phyloP scores from a whole-genome alignment of 2,797 vertebrate species.

The Onychomys arenicola region DNA sequence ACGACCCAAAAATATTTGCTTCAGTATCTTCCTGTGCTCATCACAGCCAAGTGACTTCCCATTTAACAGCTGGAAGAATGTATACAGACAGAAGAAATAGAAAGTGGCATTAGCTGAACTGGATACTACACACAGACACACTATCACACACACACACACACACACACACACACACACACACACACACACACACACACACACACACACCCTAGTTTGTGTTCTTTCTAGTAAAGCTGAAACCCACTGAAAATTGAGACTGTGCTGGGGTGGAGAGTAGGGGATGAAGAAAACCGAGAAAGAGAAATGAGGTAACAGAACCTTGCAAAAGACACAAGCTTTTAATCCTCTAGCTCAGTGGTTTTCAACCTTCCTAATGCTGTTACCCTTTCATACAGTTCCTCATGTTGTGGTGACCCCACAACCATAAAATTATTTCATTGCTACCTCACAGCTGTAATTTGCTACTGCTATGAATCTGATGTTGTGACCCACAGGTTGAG shows the following conservation, averaged over 20 bases:
- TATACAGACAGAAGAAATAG: neutral
- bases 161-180: too few species aligned
- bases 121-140: neutral
- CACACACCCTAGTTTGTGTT: neutral
- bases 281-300: neutral
- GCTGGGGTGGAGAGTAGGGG: neutral
- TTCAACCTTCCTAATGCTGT: neutral
- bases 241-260: neutral
- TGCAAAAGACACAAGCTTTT: neutral
- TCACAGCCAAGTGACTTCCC: neutral
- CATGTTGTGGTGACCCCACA: neutral
- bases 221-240: neutral
- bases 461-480: neutral
- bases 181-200: neutral
- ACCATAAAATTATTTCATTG: neutral
- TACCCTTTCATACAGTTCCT: neutral
- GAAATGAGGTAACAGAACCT: neutral
- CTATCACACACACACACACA: too few species aligned
- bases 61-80: neutral
- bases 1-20: neutral
- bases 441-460: neutral
- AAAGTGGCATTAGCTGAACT: neutral
- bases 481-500: neutral
- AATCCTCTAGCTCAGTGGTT: neutral
- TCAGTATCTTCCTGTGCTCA: neutral